Percentiles rank a stretch among this genome's conserved stretches.
Evolutionary conservation across 2,113 vertebrate genomes (phyloP).

Genomic region (Ochotona curzoniae): DNA sequence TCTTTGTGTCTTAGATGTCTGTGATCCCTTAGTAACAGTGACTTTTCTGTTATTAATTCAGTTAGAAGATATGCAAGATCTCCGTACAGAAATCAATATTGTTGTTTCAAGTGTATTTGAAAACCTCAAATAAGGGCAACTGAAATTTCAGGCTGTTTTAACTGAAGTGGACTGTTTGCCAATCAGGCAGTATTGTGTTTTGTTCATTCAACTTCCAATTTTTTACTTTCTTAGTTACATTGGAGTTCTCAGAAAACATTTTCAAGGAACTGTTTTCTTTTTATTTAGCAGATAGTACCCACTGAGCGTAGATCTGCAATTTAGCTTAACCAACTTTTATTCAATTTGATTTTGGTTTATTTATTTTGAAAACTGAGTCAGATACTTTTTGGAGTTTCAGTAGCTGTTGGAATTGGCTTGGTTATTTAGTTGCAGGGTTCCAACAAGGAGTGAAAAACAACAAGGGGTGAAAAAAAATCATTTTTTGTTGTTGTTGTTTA

Average conservation of each 20-base stretch:
- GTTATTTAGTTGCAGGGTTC: conserved; percentile 16
- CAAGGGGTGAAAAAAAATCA: too few relatives aligned
- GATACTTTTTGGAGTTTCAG: conserved; percentile 26
- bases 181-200: not conserved
- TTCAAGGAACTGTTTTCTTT: not conserved
- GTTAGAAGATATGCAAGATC: not conserved
- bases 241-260: conserved; percentile 31
- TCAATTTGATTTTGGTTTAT: conserved; percentile 49
- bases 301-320: not conserved
- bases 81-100: not conserved
- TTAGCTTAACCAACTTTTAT: not conserved
- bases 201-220: not conserved
- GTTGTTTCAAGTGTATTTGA: not conserved
- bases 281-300: not conserved
- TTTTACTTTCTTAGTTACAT: conserved; percentile 26
- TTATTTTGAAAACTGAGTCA: conserved; percentile 57
- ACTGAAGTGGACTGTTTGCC: not conserved
- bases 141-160: not conserved
- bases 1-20: conserved; percentile 14
- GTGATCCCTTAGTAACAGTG: not conserved
- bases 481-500: too few relatives aligned
- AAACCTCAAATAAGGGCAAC: not conserved
- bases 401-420: conserved; percentile 53
- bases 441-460: conserved; percentile 37
- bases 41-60: not conserved